Base-by-base conservation (phyloP, 2,113 vertebrate genomes). In the Bolborhynchus lineola region DNA sequence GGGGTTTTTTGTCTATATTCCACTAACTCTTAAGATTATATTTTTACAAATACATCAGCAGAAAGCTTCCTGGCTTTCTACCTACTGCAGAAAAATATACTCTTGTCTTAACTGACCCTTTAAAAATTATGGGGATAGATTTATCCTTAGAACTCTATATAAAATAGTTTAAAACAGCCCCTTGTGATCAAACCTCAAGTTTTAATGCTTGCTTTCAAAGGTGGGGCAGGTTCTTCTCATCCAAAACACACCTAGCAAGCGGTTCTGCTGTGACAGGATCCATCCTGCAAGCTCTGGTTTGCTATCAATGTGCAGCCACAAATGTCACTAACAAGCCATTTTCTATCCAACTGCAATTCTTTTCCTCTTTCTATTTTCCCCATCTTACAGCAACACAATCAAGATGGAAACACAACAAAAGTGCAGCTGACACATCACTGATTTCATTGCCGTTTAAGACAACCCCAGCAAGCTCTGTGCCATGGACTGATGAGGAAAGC, bases 371-470 rank as follows among this genome's bases (percentile, higher is more conserved):
- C 55, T 52, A 4, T 82, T 88, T 79, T 20, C 81, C 35, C 60
- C 57, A 33, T 65, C 41, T 83, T 50, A 26, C 31, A 76, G 69
- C 69, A 86, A 62, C 67, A 65, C 82, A 94, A 95, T 90, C 85
- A 96, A 91, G 88, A 86, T 1, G 2, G 49, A 85, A 94, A 89
- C 64, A 79, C 65, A n/a, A 91, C 63, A 50, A 9, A 71, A 92
- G 77, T 23, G 70, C 53, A 82, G 57, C 88, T 89, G 93, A 76
- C 92, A 95, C 82, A 64, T 86, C 68, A 39, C 64, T 91, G 89
- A 86, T 96, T 90, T 90, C 88, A 68, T 33, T 95, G 90, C 96
- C n/a, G 18, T 71, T 96, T 60, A 69, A 93, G 81, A 86, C 86
- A 91, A 50, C 74, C 69, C 29, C 2, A 86, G 89, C 71, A 95